These are phyloP conservation scores for Bugulina stolonifera DNA, from an alignment of 2,888 invertebrate species.

Conservation along the genomic window DNA sequence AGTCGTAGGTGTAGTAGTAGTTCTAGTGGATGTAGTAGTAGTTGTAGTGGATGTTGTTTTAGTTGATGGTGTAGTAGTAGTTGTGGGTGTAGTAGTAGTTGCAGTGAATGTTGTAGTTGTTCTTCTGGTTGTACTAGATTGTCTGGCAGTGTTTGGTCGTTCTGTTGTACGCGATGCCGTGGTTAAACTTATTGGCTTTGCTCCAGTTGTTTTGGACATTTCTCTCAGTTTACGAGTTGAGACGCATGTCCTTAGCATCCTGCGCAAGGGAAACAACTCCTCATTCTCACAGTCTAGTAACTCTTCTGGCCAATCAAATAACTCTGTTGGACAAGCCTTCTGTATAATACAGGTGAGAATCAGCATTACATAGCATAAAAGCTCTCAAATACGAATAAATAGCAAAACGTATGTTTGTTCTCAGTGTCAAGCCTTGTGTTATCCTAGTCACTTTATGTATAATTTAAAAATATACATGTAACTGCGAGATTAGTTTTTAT, in stretches of 20 bases:
- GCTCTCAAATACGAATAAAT: too few relatives aligned
- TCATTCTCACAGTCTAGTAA: neutral
- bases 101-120: neutral
- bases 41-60: neutral
- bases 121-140: neutral
- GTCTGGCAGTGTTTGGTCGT: too few relatives aligned
- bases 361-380: too few relatives aligned
- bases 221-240: neutral
- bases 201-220: conserved; percentile 12
- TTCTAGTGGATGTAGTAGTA: neutral
- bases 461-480: too few relatives aligned
- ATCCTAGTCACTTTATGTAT: too few relatives aligned
- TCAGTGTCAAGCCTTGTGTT: too few relatives aligned
- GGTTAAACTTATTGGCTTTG: neutral
- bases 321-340: neutral
- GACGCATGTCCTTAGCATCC: neutral
- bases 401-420: too few relatives aligned
- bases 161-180: neutral
- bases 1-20: neutral
- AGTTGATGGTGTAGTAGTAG: neutral
- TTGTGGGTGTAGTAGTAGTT: neutral
- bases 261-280: neutral
- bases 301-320: neutral
- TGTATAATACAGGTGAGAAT: too few relatives aligned
- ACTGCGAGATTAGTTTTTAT: too few relatives aligned